These are phyloP conservation scores for Dermochelys coriacea DNA, from an alignment of 2,797 vertebrate species.

Conservation along the genomic window DNA sequence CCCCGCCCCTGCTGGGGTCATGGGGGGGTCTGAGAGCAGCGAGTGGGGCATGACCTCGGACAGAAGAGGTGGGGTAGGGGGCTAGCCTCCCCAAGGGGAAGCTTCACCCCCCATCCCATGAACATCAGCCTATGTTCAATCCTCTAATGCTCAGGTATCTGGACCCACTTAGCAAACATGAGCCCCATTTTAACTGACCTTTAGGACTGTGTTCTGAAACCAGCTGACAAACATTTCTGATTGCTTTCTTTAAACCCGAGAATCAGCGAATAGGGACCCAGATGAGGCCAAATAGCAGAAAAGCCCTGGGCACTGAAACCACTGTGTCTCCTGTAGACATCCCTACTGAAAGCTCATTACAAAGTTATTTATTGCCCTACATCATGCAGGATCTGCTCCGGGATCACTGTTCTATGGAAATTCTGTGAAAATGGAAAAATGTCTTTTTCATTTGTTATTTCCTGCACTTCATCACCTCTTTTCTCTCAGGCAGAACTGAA, in stretches of 20 bases:
- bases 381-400: background rate
- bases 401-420: background rate
- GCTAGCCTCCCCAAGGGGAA: too few species aligned
- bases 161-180: background rate
- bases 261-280: background rate
- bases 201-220: constrained; percentile 26
- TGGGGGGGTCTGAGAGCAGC: background rate
- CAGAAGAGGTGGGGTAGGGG: background rate
- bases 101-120: too few species aligned
- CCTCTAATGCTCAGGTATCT: background rate
- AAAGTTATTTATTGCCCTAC: background rate
- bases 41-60: background rate
- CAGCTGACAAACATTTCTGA: background rate
- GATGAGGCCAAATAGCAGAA: background rate
- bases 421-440: background rate
- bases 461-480: background rate
- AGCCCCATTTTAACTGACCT: background rate
- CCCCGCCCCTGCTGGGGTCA: fast-evolving
- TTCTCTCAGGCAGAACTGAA: background rate
- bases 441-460: background rate
- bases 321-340: background rate
- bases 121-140: background rate
- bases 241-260: background rate
- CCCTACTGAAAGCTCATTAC: background rate
- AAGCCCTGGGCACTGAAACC: background rate